Conservation (phyloP, 2,797 vertebrate genomes). For the Chloroceryle inda region DNA sequence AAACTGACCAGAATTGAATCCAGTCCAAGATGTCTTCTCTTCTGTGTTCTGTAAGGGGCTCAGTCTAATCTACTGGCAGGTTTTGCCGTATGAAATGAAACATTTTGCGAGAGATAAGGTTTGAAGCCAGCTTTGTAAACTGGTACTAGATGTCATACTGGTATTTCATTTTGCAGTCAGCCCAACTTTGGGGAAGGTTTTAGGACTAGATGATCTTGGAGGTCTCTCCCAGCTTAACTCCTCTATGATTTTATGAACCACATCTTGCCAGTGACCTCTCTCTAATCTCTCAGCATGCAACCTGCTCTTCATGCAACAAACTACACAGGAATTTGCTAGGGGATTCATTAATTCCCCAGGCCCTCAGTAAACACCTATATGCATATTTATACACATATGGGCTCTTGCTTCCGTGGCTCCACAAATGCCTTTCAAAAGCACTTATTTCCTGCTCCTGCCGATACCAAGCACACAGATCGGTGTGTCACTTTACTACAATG, state of each 20-base stretch:
- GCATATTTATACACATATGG: not conserved
- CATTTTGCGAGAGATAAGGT: not conserved
- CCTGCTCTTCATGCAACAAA: not conserved
- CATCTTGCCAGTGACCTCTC: not conserved
- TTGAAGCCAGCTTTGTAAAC: not conserved
- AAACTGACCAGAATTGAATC: not conserved
- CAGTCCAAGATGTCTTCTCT: not conserved
- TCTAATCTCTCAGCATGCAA: not conserved
- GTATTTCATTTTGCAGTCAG: not conserved
- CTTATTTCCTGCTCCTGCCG: not conserved
- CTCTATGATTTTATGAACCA: not conserved
- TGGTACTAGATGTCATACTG: not conserved
- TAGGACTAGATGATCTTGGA: not conserved
- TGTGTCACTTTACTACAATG: not conserved
- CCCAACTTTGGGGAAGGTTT: not conserved
- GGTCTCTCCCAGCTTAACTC: not conserved
- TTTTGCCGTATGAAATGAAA: not conserved
- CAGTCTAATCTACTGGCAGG: not conserved
- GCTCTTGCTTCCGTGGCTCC: not conserved
- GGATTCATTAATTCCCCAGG: not conserved
- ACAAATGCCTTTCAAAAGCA: not conserved
- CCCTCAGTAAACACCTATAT: not conserved
- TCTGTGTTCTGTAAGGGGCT: not conserved
- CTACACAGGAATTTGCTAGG: not conserved
- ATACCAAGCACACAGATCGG: fast-evolving